Conservation (phyloP, 2,113 vertebrate species). For the Smithornis capensis region DNA sequence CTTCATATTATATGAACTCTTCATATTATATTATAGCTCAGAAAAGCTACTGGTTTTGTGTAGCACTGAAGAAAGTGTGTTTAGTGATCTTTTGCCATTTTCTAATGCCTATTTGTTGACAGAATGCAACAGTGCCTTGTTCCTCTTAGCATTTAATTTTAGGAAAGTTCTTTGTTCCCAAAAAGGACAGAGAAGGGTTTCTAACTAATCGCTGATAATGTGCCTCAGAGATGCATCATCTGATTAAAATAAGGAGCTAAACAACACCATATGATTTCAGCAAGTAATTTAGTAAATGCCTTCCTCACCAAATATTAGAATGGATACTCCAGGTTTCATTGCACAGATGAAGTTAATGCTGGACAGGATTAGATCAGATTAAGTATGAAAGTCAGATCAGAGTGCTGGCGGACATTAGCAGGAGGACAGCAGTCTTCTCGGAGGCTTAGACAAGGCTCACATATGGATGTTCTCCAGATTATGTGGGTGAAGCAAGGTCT, state of each 20-base stretch:
- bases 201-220: constrained; percentile 75
- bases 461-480: constrained; percentile 79
- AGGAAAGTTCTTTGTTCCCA: constrained; percentile 68
- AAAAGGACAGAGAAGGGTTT: constrained; percentile 70
- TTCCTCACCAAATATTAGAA: constrained; percentile 80
- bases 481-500: constrained; percentile 74
- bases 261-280: constrained; percentile 80
- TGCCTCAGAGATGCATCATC: constrained; percentile 73
- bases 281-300: constrained; percentile 88
- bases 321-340: constrained; percentile 84
- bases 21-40: constrained; percentile 33
- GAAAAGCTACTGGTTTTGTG: not conserved
- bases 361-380: constrained; percentile 86
- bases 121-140: constrained; percentile 38
- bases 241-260: constrained; percentile 84
- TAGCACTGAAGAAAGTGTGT: not conserved
- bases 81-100: not conserved
- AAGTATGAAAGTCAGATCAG: constrained; percentile 84
- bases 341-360: constrained; percentile 85
- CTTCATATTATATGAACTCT: constrained; percentile 14
- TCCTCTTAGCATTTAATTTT: constrained; percentile 48
- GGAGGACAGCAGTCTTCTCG: constrained; percentile 73
- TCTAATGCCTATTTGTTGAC: constrained; percentile 1
- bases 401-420: constrained; percentile 73
- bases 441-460: constrained; percentile 76